Conservation (phyloP, 1,140 invertebrate species). For the Drosophila parabipectinata region DNA sequence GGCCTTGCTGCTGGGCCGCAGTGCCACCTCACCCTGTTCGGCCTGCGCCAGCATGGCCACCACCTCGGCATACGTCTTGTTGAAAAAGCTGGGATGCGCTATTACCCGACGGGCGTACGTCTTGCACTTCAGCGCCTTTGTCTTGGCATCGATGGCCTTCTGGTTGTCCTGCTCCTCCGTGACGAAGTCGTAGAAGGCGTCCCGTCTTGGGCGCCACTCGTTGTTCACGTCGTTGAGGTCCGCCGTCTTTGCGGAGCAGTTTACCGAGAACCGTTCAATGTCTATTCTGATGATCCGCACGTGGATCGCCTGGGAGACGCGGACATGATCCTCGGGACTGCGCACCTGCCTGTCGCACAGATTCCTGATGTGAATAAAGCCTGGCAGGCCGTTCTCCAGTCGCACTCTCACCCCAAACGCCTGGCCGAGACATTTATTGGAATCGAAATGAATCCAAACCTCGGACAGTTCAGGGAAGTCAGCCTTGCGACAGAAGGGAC, state of each 20-base stretch:
- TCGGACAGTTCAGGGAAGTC: conserved; percentile 97
- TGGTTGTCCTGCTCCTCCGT: conserved; percentile 91
- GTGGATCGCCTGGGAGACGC: conserved; percentile 94
- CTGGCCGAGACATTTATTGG: conserved; percentile 96
- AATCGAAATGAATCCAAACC: conserved; percentile 99
- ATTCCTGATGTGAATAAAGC: conserved; percentile 98
- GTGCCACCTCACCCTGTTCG: conserved; percentile 98
- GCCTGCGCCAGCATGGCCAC: conserved; percentile 95
- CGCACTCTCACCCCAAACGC: conserved; percentile 95
- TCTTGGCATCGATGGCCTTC: conserved; percentile 92
- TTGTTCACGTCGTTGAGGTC: conserved; percentile 96
- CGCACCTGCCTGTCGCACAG: conserved; percentile 97
- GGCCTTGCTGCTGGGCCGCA: conserved; percentile 98
- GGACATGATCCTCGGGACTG: conserved; percentile 96
- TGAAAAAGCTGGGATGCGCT: conserved; percentile 98
- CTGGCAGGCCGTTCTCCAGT: conserved; percentile 96
- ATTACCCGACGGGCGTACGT: conserved; percentile 97
- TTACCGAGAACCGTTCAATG: conserved; percentile 96
- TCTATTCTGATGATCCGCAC: conserved; percentile 98
- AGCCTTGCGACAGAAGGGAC: conserved; percentile 98
- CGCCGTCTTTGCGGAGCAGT: conserved; percentile 96
- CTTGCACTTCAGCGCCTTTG: conserved; percentile 89
- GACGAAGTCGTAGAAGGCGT: conserved; percentile 96
- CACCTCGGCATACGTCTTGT: conserved; percentile 96
- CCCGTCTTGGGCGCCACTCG: conserved; percentile 95